These are phyloP conservation scores for Candoia aspera DNA, from an alignment of 2,113 vertebrate genomes.

Conservation along the genomic window DNA sequence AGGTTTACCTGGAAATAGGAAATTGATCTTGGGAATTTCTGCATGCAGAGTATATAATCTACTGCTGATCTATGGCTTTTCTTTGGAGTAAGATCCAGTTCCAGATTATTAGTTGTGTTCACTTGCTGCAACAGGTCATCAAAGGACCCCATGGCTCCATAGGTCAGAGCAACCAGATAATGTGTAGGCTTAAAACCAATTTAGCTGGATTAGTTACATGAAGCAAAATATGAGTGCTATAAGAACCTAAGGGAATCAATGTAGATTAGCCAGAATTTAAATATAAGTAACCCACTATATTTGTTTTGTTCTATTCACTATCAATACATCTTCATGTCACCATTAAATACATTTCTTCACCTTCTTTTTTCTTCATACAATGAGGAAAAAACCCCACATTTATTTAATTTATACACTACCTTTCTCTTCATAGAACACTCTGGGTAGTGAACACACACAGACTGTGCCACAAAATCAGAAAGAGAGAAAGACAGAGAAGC, in stretches of 20 bases:
- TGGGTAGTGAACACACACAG: too few relatives aligned
- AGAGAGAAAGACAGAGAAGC: too few relatives aligned
- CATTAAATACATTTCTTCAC: too few relatives aligned
- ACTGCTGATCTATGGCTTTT: neutral
- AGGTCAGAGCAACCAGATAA: neutral
- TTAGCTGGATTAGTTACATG: neutral
- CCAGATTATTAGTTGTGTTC: neutral
- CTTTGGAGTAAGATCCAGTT: neutral
- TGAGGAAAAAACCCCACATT: too few relatives aligned
- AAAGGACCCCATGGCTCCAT: too few relatives aligned
- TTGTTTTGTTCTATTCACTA: neutral
- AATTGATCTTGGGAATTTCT: neutral
- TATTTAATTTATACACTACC: too few relatives aligned
- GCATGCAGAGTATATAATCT: too few relatives aligned
- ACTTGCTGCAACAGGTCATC: neutral
- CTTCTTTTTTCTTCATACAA: too few relatives aligned
- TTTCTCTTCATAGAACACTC: too few relatives aligned
- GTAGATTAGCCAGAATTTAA: neutral
- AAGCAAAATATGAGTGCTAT: neutral
- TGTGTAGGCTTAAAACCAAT: neutral
- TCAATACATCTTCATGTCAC: neutral
- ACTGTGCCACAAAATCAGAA: neutral
- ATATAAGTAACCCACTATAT: neutral
- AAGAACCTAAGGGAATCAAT: neutral
- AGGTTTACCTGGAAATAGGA: too few relatives aligned